phyloP scores from a whole-genome alignment of 2,113 vertebrate genomes.

The Oreochromis niloticus region DNA sequence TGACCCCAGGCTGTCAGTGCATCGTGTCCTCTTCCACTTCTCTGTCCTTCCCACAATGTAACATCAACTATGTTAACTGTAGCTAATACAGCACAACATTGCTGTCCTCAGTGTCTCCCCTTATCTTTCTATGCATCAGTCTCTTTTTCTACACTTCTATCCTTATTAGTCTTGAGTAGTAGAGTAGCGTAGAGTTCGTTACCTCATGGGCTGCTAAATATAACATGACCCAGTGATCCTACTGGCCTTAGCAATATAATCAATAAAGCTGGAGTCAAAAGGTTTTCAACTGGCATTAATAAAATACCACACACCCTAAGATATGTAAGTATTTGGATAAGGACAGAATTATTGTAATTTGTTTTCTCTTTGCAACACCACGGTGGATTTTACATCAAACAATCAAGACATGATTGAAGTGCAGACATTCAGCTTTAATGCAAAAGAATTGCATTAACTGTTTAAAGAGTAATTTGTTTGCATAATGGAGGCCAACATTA shows the following conservation, averaged over 20 bases:
- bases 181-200: background rate
- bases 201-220: background rate
- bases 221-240: background rate
- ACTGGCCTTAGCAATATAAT: background rate
- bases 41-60: slow-evolving; percentile 44
- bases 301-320: background rate
- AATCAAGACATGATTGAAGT: background rate
- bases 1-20: slow-evolving; percentile 56
- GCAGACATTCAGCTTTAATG: background rate
- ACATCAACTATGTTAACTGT: slow-evolving; percentile 48
- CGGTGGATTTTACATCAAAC: background rate
- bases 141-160: background rate
- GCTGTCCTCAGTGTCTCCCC: background rate
- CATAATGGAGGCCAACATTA: background rate
- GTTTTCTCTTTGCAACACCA: rapidly evolving
- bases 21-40: slow-evolving; percentile 52
- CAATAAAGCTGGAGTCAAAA: background rate
- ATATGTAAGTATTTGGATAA: background rate
- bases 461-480: background rate
- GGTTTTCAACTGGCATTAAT: background rate
- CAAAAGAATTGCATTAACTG: background rate
- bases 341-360: background rate
- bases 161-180: background rate
- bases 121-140: background rate
- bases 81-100: slow-evolving; percentile 26